These are phyloP conservation scores for Sebastes steindachneri DNA, from an alignment of 2,797 vertebrate genomes.

Conservation along the genomic window DNA sequence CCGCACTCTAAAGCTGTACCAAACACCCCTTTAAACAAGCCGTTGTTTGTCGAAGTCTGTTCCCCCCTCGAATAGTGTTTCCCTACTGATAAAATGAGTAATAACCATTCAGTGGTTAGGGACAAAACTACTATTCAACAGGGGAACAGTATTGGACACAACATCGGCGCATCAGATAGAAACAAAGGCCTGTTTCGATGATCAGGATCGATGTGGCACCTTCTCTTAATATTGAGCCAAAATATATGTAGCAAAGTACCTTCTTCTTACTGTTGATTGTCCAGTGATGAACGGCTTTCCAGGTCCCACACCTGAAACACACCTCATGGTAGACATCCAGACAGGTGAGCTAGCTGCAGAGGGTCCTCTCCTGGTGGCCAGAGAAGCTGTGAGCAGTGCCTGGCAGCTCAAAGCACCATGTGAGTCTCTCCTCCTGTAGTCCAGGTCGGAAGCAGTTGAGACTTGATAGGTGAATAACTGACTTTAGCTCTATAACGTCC, in stretches of 20 bases:
- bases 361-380: no score
- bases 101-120: background rate
- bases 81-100: background rate
- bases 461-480: background rate
- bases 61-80: background rate
- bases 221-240: background rate
- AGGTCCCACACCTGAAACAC: background rate
- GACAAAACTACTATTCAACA: background rate
- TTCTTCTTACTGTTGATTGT: fast-evolving
- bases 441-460: fast-evolving
- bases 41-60: background rate
- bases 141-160: background rate
- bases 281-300: background rate
- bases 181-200: background rate
- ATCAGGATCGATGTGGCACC: background rate
- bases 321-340: background rate
- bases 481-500: background rate
- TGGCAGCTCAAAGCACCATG: background rate
- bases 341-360: background rate
- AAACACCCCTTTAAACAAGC: background rate
- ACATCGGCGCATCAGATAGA: fast-evolving
- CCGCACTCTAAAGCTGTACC: background rate
- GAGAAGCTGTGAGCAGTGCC: no score
- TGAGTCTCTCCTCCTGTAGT: background rate
- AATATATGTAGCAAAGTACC: background rate